Percentiles rank a stretch among this genome's conserved stretches.
Evolutionary conservation across 92 coral and sea anemone genomes (phyloP).

Genomic region (Zoanthus gigantus): DNA sequence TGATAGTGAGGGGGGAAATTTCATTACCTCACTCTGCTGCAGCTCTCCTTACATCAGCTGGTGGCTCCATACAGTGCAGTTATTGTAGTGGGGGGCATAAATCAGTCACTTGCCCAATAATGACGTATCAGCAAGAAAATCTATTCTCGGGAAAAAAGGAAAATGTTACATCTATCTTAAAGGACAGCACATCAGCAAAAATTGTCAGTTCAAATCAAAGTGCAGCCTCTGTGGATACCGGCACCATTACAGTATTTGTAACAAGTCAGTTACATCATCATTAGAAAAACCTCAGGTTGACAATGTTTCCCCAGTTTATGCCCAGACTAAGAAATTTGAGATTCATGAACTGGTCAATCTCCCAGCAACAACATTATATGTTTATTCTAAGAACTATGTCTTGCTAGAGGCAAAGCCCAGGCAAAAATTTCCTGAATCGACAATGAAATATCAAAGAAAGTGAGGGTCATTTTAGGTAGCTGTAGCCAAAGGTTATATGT

Average conservation of each 20-base stretch:
- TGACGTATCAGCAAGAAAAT: conserved; percentile 60
- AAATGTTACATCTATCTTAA: too few relatives aligned
- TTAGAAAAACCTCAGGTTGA: not conserved
- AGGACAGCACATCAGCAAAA: too few relatives aligned
- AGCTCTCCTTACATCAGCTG: too few relatives aligned
- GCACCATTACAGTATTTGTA: conserved; percentile 71
- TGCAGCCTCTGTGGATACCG: conserved; percentile 59
- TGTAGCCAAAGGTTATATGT: too few relatives aligned
- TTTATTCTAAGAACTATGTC: conserved; percentile 6
- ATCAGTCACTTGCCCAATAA: conserved; percentile 42
- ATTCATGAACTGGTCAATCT: not conserved
- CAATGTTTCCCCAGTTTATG: not conserved
- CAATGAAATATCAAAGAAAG: too few relatives aligned
- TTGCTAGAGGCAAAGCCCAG: conserved; percentile 67
- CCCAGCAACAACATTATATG: not conserved
- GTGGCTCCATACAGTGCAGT: not conserved
- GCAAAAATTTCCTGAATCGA: conserved; percentile 57
- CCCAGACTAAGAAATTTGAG: not conserved
- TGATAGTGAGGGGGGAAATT: too few relatives aligned
- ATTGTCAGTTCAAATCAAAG: not conserved
- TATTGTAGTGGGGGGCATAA: not conserved
- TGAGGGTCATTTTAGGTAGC: too few relatives aligned
- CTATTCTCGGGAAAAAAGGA: too few relatives aligned
- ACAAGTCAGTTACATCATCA: not conserved
- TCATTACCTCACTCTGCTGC: too few relatives aligned